Conservation (phyloP, 1,140 invertebrate species). For the Gryllus bimaculatus region DNA sequence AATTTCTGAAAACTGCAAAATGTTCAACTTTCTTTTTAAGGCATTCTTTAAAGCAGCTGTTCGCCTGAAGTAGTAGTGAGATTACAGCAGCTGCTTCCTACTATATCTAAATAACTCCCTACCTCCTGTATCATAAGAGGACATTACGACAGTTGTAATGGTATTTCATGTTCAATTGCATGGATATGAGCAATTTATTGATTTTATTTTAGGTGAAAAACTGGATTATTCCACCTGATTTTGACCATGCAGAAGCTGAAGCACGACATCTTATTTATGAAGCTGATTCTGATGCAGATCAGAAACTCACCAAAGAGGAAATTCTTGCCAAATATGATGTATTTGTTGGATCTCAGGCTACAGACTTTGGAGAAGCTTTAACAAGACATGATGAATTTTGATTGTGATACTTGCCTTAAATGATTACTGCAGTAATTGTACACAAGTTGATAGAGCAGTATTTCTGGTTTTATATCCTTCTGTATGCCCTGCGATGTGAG, state of each 20-base stretch:
- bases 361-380: slow-evolving; percentile 95
- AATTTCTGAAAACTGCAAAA: no score
- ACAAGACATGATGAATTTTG: slow-evolving; percentile 91
- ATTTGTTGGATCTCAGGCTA: slow-evolving; percentile 97
- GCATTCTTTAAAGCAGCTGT: no score
- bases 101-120: no score
- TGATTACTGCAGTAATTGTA: not conserved
- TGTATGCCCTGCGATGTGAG: not conserved
- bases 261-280: slow-evolving; percentile 91
- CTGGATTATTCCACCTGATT: slow-evolving; percentile 94
- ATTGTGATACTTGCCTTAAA: slow-evolving; percentile 16
- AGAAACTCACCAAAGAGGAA: slow-evolving; percentile 82
- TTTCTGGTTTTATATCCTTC: not conserved
- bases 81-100: no score
- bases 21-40: no score
- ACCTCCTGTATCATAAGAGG: no score
- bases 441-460: not conserved
- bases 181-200: no score
- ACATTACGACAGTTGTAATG: no score
- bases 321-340: slow-evolving; percentile 93
- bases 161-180: no score
- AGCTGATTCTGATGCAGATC: slow-evolving; percentile 84
- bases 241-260: slow-evolving; percentile 94
- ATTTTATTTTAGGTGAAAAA: slow-evolving; percentile 50
- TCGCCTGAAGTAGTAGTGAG: no score